phyloP scores from a whole-genome alignment of 2,113 vertebrate species.

The Nothocercus julius region DNA sequence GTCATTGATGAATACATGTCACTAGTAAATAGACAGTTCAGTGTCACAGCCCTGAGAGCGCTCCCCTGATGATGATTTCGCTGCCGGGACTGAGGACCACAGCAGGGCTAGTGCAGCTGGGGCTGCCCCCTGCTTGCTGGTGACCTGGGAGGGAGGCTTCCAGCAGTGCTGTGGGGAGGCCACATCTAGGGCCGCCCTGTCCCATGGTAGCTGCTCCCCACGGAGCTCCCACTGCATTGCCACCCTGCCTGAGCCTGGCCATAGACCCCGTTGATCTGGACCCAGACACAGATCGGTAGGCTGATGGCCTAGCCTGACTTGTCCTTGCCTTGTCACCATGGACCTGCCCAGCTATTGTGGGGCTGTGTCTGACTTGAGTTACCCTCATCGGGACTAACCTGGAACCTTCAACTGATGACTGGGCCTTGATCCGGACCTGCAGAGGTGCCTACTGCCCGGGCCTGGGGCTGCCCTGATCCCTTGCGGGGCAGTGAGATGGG shows the following conservation, averaged over 20 bases:
- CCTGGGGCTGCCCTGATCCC: no score
- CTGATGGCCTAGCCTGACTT: no score
- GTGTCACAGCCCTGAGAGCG: not conserved
- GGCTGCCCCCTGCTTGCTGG: not conserved
- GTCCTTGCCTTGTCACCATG: not conserved
- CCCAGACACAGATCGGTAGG: fast-evolving
- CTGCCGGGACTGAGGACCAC: not conserved
- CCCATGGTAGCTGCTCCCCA: fast-evolving
- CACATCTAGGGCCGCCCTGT: fast-evolving
- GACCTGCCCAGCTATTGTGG: not conserved
- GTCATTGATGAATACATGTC: not conserved
- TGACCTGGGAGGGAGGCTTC: not conserved
- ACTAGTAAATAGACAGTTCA: not conserved
- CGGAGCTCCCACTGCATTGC: not conserved
- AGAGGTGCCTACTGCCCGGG: no score
- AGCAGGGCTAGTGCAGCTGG: not conserved
- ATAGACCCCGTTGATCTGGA: fast-evolving
- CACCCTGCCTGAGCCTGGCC: not conserved
- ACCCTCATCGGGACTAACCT: no score
- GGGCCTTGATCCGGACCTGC: no score
- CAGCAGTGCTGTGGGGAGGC: not conserved
- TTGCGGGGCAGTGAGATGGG: no score
- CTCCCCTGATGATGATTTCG: not conserved
- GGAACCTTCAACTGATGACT: no score
- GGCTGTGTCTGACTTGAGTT: not conserved